Evolutionary conservation across 2,888 invertebrate species (phyloP), one percentile per base, ranked within the genome.

Genomic region (Drosophila melanosoma): DNA sequence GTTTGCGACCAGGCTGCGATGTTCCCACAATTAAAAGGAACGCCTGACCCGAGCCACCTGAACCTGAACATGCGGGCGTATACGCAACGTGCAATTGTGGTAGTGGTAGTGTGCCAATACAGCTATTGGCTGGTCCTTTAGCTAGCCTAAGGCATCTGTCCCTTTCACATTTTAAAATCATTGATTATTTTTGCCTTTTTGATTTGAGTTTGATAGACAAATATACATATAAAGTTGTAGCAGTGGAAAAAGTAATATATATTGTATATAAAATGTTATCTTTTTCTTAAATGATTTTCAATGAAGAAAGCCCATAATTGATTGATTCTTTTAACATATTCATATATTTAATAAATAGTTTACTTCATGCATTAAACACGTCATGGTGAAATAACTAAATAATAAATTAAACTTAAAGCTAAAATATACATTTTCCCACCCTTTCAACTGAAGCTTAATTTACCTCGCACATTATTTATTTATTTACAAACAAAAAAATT

Each of bases 11-110:
- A 57, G 15, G 63, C 73, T 76, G 76, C 58, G 32, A 68, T 84
- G 66, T 91, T 91, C 91, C 82, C 91, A 91, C 90, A 90, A 91
- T 91, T 91, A 89, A 82, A 71, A 66, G 20, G 54, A 57, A 76
- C 60, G 49, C 68, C 57, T 52, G 57, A 1, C 4, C 17, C 17
- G 4, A 10, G n/a, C 17, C 33, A 20, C 40, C 17, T 17, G 15
- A 26, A 20, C 23, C 35, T 65, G 20, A 61, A n/a, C 32, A 42
- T 15, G 63, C 49, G 68, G 68, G 70, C 66, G 73, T 79, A 65
- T 75, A 65, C 68, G 65, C 76, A 67, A 71, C 76, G 65, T 63
- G 72, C 53, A 54, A 69, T 45, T 74, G 69, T 58, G 26, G 38
- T 54, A 45, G 69, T 58, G 26, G 38, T 54, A 45, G 48, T 58